phyloP scores from a whole-genome alignment of 1,140 invertebrate genomes.

The Saccostrea cuccullata region DNA sequence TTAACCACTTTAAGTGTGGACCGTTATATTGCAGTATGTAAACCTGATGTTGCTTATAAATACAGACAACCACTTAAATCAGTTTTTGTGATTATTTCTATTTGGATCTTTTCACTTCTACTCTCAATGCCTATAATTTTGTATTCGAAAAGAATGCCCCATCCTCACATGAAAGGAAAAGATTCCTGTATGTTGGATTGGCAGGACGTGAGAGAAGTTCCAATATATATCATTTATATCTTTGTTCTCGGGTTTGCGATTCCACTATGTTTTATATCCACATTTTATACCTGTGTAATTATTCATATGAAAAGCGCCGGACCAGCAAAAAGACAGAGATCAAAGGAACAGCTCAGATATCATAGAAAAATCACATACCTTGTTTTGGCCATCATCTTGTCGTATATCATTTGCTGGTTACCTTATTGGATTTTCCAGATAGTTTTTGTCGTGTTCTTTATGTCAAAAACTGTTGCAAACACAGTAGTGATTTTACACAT shows the following conservation, averaged over 20 bases:
- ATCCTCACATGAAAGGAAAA: constrained; percentile 55
- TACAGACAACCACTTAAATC: constrained; percentile 77
- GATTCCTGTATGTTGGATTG: constrained; percentile 70
- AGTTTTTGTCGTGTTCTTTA: constrained; percentile 20
- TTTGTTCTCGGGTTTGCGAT: constrained; percentile 95
- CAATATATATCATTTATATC: constrained; percentile 84
- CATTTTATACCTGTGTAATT: constrained; percentile 97
- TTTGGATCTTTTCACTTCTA: constrained; percentile 79
- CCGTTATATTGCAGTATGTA: constrained; percentile 97
- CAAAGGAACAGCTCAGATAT: constrained; percentile 94
- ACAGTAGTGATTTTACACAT: constrained; percentile 58
- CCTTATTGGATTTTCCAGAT: constrained; percentile 93
- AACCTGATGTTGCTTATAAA: constrained; percentile 92
- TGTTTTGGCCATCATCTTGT: constrained; percentile 95
- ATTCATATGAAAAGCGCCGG: constrained; percentile 84
- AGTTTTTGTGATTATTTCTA: constrained; percentile 75
- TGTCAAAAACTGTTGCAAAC: background rate
- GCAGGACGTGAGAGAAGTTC: constrained; percentile 71
- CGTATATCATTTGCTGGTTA: constrained; percentile 97
- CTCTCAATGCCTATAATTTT: constrained; percentile 91
- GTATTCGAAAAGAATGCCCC: constrained; percentile 85
- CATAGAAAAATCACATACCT: constrained; percentile 95
- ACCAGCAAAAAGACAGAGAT: constrained; percentile 80
- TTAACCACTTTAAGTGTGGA: constrained; percentile 97
- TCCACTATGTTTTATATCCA: constrained; percentile 92